Percentiles rank a stretch among this genome's conserved stretches.
Evolutionary conservation across 2,113 vertebrate genomes (phyloP).

Genomic region (Heterocephalus glaber): DNA sequence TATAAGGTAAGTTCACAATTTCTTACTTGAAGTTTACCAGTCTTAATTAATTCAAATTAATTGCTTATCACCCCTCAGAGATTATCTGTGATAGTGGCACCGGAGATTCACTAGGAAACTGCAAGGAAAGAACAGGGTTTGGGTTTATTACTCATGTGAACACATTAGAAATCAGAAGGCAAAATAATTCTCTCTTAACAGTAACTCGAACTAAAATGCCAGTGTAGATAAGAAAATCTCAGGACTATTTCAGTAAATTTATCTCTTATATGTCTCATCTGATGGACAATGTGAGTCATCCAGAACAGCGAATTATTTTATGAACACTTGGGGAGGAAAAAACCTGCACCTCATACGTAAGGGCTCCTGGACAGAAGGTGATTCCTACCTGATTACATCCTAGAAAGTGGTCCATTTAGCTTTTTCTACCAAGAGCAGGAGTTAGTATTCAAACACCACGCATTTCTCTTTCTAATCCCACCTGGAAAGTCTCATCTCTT

Average conservation of each 20-base stretch:
- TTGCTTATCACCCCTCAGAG: not conserved
- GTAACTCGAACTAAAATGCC: not conserved
- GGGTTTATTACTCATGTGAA: not conserved
- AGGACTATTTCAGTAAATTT: conserved; percentile 2
- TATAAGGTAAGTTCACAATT: not conserved
- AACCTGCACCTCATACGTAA: not conserved
- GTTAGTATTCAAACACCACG: not conserved
- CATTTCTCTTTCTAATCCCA: not conserved
- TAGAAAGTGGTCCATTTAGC: not conserved
- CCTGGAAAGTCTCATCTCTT: not conserved
- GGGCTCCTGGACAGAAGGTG: not conserved
- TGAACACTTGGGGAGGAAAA: not conserved
- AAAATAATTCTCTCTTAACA: not conserved
- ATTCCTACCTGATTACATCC: not conserved
- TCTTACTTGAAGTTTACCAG: not conserved
- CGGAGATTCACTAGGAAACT: not conserved
- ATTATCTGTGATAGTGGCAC: not conserved
- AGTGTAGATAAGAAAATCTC: not conserved
- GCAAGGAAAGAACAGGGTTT: not conserved
- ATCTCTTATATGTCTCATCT: not conserved
- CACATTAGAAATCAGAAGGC: conserved; percentile 2
- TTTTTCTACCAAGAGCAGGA: not conserved
- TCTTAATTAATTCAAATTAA: not conserved
- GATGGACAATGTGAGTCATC: not conserved
- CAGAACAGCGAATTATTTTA: not conserved